Conservation (phyloP, 2,797 vertebrate species). For the Selene dorsalis region DNA sequence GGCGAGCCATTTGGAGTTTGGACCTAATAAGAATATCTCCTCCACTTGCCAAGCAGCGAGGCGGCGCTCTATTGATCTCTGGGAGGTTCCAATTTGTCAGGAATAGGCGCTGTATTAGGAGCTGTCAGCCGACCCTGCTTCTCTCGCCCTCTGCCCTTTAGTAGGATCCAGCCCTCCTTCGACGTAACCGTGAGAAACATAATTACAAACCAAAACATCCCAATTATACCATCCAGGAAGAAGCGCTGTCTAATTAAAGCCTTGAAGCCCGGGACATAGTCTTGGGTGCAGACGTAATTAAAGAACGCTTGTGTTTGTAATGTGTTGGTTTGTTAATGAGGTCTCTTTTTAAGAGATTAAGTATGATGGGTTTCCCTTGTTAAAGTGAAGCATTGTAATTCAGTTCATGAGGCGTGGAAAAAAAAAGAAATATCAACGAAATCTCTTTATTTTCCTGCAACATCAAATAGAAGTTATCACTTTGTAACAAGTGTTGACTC, state of each 20-base stretch:
- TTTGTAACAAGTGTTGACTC: constrained; percentile 2
- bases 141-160: constrained; percentile 77
- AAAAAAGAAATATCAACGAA: background rate
- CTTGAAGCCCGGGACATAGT: background rate
- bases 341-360: constrained; percentile 11
- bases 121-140: constrained; percentile 71
- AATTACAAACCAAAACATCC: constrained; percentile 65
- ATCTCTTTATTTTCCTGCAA: background rate
- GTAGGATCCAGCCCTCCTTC: constrained; percentile 45
- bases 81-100: constrained; percentile 87
- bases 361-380: background rate
- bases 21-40: constrained; percentile 81
- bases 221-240: constrained; percentile 9
- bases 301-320: background rate
- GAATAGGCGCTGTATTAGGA: constrained; percentile 80
- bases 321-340: background rate
- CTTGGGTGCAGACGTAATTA: constrained; percentile 28
- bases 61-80: constrained; percentile 86
- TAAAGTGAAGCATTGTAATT: background rate
- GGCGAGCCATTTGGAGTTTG: constrained; percentile 73
- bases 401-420: background rate
- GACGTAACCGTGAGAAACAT: constrained; percentile 62
- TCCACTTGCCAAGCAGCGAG: constrained; percentile 69
- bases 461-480: constrained; percentile 1
- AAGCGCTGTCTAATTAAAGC: constrained; percentile 52